These are phyloP conservation scores for Volucella inflata DNA, from an alignment of 2,888 invertebrate species.

Conservation along the genomic window DNA sequence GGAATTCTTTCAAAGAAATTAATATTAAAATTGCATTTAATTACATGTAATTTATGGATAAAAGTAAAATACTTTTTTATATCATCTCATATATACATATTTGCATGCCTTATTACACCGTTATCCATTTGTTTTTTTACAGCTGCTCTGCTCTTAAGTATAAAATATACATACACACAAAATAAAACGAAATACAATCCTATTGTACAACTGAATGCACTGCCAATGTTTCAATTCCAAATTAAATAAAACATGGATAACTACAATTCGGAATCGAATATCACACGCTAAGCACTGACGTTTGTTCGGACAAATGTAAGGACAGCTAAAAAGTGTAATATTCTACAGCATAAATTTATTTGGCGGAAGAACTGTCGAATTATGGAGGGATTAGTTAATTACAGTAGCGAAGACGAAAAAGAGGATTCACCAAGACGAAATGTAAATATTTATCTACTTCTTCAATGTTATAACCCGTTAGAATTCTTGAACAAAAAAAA, in stretches of 20 bases:
- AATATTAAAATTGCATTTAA: too few relatives aligned
- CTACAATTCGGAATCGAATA: neutral
- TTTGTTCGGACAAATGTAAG: neutral
- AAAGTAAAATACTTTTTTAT: too few relatives aligned
- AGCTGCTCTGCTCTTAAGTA: too few relatives aligned
- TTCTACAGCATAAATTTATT: constrained; percentile 15
- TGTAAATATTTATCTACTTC: constrained; percentile 78
- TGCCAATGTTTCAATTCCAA: neutral
- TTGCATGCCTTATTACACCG: too few relatives aligned
- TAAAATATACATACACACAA: too few relatives aligned
- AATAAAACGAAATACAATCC: too few relatives aligned
- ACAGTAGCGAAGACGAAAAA: constrained; percentile 91
- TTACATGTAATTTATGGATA: too few relatives aligned
- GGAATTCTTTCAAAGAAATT: too few relatives aligned
- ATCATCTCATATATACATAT: too few relatives aligned
- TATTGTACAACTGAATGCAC: too few relatives aligned
- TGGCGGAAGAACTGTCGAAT: constrained; percentile 44
- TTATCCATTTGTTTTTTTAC: too few relatives aligned
- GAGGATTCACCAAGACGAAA: constrained; percentile 83
- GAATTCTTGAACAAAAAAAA: constrained; percentile 43
- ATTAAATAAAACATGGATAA: neutral
- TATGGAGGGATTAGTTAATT: constrained; percentile 91
- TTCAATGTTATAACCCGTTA: constrained; percentile 27
- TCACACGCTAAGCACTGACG: constrained; percentile 21
- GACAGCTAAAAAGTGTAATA: neutral